Conservation (phyloP, 2,888 invertebrate genomes). For the Cataglyphis cursor region DNA sequence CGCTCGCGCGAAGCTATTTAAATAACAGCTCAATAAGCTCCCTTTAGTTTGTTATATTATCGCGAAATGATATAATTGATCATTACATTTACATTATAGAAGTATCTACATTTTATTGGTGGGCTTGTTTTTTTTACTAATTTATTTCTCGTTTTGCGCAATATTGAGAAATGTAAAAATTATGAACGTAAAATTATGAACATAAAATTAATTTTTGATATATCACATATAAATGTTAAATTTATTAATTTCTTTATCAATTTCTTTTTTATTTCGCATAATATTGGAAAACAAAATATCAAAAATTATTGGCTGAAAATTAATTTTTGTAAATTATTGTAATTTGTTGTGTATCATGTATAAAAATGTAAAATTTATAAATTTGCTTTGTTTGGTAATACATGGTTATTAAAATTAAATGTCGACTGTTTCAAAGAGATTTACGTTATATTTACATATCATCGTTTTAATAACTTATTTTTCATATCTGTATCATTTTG, state of each 20-base stretch:
- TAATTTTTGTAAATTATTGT: background rate
- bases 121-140: background rate
- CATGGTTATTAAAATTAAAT: background rate
- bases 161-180: slow-evolving; percentile 8
- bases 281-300: background rate
- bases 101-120: slow-evolving; percentile 3
- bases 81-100: slow-evolving; percentile 27
- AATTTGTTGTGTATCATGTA: background rate
- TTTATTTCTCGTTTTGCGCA: background rate
- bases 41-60: slow-evolving; percentile 27
- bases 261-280: background rate
- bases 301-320: background rate
- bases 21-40: slow-evolving; percentile 40
- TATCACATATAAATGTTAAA: background rate
- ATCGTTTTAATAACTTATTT: background rate
- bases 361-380: background rate
- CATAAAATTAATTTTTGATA: background rate
- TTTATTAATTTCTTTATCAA: background rate
- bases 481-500: background rate
- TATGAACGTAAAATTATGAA: background rate
- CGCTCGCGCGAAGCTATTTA: slow-evolving; percentile 31
- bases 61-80: slow-evolving; percentile 19
- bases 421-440: background rate
- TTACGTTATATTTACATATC: background rate
- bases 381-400: background rate